phyloP scores from a whole-genome alignment of 2,888 invertebrate species.

The Tethea ocularis region DNA sequence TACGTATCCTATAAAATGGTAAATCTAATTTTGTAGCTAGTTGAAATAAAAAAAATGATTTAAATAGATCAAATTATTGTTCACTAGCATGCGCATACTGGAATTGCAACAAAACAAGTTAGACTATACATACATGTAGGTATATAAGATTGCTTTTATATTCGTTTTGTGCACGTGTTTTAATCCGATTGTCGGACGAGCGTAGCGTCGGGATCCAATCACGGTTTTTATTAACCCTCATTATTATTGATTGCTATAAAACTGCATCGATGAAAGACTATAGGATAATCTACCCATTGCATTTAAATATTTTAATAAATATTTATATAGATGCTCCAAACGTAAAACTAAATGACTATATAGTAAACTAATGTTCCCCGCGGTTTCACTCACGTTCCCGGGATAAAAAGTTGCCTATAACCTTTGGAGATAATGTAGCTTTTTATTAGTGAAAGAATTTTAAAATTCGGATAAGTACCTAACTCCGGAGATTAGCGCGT shows the following conservation, averaged over 20 bases:
- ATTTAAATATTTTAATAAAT: background rate
- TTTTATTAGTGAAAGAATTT: no score
- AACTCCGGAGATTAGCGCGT: no score
- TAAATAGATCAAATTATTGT: background rate
- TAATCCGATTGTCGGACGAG: constrained; percentile 63
- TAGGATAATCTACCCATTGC: background rate
- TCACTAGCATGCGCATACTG: background rate
- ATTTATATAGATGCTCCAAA: no score
- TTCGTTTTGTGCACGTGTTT: constrained; percentile 51
- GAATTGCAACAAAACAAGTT: background rate
- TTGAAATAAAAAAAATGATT: background rate
- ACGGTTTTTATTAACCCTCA: constrained; percentile 70
- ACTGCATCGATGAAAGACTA: constrained; percentile 27
- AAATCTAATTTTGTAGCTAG: no score
- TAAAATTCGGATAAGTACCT: no score
- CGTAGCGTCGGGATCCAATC: constrained; percentile 57
- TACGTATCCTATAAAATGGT: background rate
- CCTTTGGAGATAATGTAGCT: no score
- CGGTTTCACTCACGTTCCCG: no score
- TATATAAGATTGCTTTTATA: background rate
- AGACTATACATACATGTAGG: constrained; percentile 6
- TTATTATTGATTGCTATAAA: constrained; percentile 66
- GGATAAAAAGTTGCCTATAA: no score
- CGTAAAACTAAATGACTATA: no score
- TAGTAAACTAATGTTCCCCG: no score